These are phyloP conservation scores for Microchrysa polita DNA, from an alignment of 2,888 invertebrate genomes.

Conservation along the genomic window DNA sequence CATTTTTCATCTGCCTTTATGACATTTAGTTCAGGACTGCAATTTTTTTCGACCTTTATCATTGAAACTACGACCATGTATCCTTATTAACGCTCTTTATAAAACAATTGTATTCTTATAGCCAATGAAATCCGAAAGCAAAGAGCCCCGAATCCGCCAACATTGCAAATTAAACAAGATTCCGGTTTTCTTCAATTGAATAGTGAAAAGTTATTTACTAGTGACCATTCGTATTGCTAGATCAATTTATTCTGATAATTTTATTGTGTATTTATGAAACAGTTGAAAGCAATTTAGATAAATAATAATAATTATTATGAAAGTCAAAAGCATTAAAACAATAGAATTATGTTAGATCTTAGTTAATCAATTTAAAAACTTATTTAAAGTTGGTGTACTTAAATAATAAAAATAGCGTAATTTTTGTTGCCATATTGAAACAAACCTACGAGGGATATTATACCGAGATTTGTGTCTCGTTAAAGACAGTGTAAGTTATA, in stretches of 20 bases:
- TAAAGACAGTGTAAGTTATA: constrained; percentile 43
- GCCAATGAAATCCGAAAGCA: constrained; percentile 51
- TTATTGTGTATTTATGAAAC: constrained; percentile 9
- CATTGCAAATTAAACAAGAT: constrained; percentile 41
- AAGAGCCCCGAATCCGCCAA: constrained; percentile 52
- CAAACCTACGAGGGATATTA: constrained; percentile 6
- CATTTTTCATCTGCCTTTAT: background rate
- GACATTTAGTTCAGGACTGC: background rate
- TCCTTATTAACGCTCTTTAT: constrained; percentile 32
- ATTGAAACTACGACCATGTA: background rate
- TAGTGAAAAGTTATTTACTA: constrained; percentile 46
- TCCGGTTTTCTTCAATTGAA: constrained; percentile 42
- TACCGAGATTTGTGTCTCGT: background rate
- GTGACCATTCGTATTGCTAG: constrained; percentile 46
- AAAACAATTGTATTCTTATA: constrained; percentile 40
- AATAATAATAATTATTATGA: constrained; percentile 12
- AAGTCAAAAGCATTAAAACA: constrained; percentile 2
- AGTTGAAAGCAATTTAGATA: constrained; percentile 21
- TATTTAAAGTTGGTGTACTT: constrained; percentile 37
- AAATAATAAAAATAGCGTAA: constrained; percentile 37
- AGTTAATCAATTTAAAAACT: constrained; percentile 25
- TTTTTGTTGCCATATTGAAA: constrained; percentile 40
- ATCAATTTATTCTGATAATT: constrained; percentile 13
- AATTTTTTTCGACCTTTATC: constrained; percentile 13
- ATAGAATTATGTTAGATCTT: constrained; percentile 33